Base-by-base conservation (phyloP, 2,888 invertebrate genomes). In the Drosophila formosana region DNA sequence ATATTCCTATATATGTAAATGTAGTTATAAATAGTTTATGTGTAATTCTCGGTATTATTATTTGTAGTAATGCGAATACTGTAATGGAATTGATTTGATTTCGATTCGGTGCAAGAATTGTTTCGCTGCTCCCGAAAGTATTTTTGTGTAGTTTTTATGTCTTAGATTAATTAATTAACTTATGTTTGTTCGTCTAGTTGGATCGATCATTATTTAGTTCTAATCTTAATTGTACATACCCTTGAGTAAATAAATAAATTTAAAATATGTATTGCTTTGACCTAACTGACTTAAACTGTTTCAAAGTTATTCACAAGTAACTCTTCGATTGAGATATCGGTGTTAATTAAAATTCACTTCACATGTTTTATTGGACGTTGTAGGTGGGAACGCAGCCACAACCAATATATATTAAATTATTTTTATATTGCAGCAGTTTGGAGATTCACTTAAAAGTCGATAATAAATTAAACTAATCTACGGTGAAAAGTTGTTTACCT, bases 11-110 rank as follows among this genome's bases (percentile, higher is more conserved):
- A 60, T 47, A 55, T 72, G 51, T 72, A 50, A 43, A 51, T 53
- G 58, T 47, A 55, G 41, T 18, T 67, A 66, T 58, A 55, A 67
- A 50, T 78, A 68, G 66, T 68, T 66, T 64, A 66, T 74, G 68
- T 74, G 68, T 88, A 83, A 75, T 86, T 71, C 25, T 78, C 72
- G 80, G 83, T 83, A 83, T 83, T 83, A 83, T 83, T 88, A 86
- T 72, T 78, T 80, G 26, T 83, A 78, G 26, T 83, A 78, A 77
- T 64, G 66, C 57, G 66, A 78, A 78, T 67, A 79, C 80, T 82
- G 50, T 58, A 72, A 72, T 80, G 88, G 83, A 83, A 88, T 82
- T 86, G 83, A 82, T 66, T 72, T 41, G 86, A 82, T 69, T 66
- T 39, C 55, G 47, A 66, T 46, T 56, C 61, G 66, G 64, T 70